Evolutionary conservation across 2,888 invertebrate species (phyloP).

Genomic region (Noctua janthe): DNA sequence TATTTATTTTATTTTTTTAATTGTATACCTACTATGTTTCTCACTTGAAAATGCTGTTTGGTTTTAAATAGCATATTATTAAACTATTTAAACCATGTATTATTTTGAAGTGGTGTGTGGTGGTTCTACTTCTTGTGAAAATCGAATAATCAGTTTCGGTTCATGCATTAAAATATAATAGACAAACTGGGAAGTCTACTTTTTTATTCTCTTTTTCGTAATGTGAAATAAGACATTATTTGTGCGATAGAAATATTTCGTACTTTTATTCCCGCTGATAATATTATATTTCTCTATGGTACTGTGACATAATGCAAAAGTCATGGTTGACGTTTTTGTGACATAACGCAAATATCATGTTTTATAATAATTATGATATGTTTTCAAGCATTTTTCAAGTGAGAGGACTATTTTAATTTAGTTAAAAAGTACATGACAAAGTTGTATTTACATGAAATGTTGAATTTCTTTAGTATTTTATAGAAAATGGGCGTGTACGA

Average conservation of each 20-base stretch:
- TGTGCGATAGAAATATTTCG: not conserved
- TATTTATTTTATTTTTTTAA: constrained; percentile 69
- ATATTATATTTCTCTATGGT: not conserved
- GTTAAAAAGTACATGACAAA: constrained; percentile 69
- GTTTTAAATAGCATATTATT: constrained; percentile 4
- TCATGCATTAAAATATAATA: not conserved
- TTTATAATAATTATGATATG: not conserved
- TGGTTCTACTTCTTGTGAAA: no score
- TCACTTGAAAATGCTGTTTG: constrained; percentile 49
- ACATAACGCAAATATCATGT: not conserved
- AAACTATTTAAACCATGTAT: not conserved
- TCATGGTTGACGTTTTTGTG: not conserved
- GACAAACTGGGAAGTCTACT: not conserved
- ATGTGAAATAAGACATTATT: not conserved
- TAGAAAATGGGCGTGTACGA: constrained; percentile 47
- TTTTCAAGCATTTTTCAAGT: constrained; percentile 49
- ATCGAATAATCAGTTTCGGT: not conserved
- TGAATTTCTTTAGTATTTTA: constrained; percentile 60
- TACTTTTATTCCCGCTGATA: not conserved
- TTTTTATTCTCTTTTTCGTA: not conserved
- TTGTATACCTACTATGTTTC: constrained; percentile 44
- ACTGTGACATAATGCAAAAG: not conserved
- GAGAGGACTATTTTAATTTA: constrained; percentile 54
- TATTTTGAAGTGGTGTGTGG: not conserved
- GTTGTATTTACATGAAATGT: constrained; percentile 68